These are phyloP conservation scores for Acomys russatus DNA, from an alignment of 2,797 vertebrate genomes.

Conservation along the genomic window DNA sequence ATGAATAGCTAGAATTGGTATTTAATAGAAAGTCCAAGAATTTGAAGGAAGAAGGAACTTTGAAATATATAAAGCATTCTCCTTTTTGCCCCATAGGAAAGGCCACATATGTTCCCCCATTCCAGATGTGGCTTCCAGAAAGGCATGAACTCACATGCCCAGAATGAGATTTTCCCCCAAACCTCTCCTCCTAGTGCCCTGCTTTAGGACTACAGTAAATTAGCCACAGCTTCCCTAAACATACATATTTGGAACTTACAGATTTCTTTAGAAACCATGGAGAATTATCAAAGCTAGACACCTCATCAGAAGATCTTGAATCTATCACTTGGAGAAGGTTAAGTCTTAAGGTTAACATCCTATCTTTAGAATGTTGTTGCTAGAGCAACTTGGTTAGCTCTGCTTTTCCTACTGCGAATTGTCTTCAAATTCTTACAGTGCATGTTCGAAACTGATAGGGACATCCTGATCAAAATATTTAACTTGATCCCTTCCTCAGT, in stretches of 20 bases:
- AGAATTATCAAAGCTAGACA: background rate
- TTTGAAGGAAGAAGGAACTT: background rate
- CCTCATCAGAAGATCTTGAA: background rate
- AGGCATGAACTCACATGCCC: background rate
- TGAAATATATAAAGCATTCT: conserved; percentile 53
- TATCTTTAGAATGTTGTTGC: background rate
- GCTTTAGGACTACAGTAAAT: background rate
- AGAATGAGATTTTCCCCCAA: background rate
- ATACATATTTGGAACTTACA: background rate
- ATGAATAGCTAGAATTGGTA: background rate
- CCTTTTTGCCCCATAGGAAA: background rate
- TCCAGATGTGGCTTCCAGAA: background rate
- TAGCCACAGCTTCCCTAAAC: background rate
- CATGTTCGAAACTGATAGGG: background rate
- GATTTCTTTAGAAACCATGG: conserved; percentile 30
- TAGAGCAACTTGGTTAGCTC: background rate
- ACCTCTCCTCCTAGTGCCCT: background rate
- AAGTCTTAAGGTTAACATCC: background rate
- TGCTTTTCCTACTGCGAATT: background rate
- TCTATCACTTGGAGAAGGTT: background rate
- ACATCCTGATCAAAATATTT: background rate
- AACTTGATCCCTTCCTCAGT: background rate
- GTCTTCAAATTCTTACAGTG: background rate
- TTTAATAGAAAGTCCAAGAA: conserved; percentile 31
- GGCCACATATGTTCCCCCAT: background rate